phyloP scores from a whole-genome alignment of 2,113 vertebrate genomes.

The Brevimyrus niger region DNA sequence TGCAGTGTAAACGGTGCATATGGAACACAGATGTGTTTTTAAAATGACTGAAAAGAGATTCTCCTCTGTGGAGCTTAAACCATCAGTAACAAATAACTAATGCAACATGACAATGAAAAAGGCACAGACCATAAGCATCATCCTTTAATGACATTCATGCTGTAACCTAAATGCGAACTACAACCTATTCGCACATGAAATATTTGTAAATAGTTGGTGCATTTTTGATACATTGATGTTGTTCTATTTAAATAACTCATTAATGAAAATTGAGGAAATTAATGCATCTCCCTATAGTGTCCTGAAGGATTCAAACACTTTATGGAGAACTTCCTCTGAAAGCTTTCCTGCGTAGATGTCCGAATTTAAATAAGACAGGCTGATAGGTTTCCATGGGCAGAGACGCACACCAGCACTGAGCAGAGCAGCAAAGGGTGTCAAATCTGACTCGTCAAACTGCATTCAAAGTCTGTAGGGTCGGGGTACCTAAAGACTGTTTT shows the following conservation, averaged over 20 bases:
- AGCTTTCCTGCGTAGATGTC: not conserved
- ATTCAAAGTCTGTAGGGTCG: not conserved
- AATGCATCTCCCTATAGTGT: not conserved
- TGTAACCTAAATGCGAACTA: not conserved
- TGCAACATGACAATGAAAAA: not conserved
- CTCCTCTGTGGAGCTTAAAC: not conserved
- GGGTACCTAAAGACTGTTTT: not conserved
- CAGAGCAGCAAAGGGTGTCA: not conserved
- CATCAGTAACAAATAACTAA: not conserved
- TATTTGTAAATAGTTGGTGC: not conserved
- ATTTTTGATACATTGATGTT: not conserved
- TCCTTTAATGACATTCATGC: not conserved
- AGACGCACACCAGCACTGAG: not conserved
- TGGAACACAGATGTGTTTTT: not conserved
- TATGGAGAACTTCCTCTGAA: not conserved
- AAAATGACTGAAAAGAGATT: not conserved
- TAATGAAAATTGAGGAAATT: not conserved
- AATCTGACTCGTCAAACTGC: not conserved
- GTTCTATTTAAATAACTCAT: not conserved
- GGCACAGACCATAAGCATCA: not conserved
- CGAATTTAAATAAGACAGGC: not conserved
- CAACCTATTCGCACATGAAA: not conserved
- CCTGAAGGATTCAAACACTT: not conserved
- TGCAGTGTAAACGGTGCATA: too few species aligned
- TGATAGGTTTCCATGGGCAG: not conserved